Evolutionary conservation across 2,113 vertebrate genomes (phyloP).

Genomic region (Zosterops borbonicus): DNA sequence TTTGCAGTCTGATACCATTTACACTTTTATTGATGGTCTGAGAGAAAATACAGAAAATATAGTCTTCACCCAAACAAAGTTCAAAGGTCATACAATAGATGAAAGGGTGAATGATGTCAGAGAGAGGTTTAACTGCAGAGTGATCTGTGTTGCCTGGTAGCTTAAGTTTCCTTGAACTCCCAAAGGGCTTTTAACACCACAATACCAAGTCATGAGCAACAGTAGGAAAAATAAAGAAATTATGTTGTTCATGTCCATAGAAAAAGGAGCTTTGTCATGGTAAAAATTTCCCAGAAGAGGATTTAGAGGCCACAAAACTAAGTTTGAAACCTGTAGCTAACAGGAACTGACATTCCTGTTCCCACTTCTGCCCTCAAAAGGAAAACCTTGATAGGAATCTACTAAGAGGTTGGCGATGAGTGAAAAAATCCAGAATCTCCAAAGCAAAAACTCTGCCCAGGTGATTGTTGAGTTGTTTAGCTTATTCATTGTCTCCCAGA

Average conservation of each 20-base stretch:
- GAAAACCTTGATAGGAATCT: not conserved
- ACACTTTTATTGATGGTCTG: not conserved
- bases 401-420: rapidly evolving
- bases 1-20: not conserved
- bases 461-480: not conserved
- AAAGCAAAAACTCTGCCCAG: not conserved
- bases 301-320: not conserved
- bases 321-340: conserved; percentile 13
- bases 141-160: not conserved
- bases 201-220: not conserved
- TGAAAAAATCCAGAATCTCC: not conserved
- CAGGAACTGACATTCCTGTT: not conserved
- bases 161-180: not conserved
- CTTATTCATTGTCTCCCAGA: not conserved
- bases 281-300: conserved; percentile 12
- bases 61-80: conserved; percentile 4
- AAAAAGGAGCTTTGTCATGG: not conserved
- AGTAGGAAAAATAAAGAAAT: not conserved
- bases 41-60: conserved; percentile 17
- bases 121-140: not conserved
- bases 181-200: not conserved
- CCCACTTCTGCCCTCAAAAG: not conserved
- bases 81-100: not conserved
- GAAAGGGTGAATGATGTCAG: not conserved
- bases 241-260: not conserved